Percentiles rank a stretch among this genome's conserved stretches.
phyloP scores from a whole-genome alignment of 2,797 vertebrate species.

The Lagothrix lagotricha region DNA sequence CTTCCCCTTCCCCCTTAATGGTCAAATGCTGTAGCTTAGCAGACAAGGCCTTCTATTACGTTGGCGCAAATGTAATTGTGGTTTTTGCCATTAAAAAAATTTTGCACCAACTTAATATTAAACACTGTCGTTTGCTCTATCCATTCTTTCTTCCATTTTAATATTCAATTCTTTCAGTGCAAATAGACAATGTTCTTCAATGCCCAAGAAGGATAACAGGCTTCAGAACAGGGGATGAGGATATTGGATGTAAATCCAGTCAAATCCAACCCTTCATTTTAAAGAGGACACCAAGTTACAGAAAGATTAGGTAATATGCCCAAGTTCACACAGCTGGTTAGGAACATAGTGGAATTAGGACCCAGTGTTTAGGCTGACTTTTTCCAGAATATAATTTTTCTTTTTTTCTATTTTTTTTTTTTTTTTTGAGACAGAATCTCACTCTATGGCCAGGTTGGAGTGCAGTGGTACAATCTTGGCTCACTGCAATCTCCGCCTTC shows the following conservation, averaged over 20 bases:
- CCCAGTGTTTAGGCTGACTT: not conserved
- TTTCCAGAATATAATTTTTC: not conserved
- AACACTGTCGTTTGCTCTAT: not conserved
- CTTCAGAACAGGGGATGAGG: not conserved
- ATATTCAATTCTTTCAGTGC: not conserved
- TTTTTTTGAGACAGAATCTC: too few species aligned
- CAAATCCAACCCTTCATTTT: not conserved
- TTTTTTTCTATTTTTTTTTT: not conserved
- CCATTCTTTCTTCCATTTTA: not conserved
- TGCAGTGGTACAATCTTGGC: too few species aligned
- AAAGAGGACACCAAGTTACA: slow-evolving; percentile 8
- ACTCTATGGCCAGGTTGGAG: too few species aligned
- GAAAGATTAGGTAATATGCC: not conserved
- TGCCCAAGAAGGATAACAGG: not conserved
- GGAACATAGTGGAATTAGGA: not conserved
- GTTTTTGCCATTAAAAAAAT: not conserved
- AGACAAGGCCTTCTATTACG: not conserved
- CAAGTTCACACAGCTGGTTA: not conserved
- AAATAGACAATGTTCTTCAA: not conserved
- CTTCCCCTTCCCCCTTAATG: not conserved
- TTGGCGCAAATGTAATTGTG: not conserved
- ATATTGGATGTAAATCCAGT: not conserved
- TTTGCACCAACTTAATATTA: not conserved
- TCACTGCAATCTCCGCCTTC: too few species aligned
- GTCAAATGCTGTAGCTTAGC: not conserved